Conservation (phyloP, 2,797 vertebrate species). For the Meriones psammophilus region DNA sequence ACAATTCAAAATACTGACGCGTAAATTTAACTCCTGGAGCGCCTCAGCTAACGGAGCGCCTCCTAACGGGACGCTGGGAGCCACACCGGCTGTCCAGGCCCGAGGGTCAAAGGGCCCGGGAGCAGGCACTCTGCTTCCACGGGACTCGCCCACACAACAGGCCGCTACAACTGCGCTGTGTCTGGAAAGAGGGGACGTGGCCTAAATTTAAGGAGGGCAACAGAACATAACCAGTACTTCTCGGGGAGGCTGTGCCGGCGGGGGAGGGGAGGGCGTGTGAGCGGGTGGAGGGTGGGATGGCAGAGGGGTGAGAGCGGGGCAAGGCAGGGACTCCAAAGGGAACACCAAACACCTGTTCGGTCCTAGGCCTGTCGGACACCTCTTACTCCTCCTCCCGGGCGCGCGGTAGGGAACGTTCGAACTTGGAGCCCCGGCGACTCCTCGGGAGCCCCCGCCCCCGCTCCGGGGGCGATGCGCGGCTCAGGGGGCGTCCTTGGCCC, state of each 20-base stretch:
- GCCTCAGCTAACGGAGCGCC: neutral
- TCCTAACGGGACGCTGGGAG: neutral
- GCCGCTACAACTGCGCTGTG: slow-evolving; percentile 1
- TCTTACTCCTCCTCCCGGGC: slow-evolving; percentile 66
- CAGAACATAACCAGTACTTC: neutral
- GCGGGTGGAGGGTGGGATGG: slow-evolving; percentile 24
- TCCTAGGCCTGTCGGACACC: slow-evolving; percentile 69
- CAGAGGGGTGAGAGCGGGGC: neutral
- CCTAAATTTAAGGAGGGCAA: neutral
- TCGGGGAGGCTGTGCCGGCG: slow-evolving; percentile 44
- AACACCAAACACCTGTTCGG: slow-evolving; percentile 73
- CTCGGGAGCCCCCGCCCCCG: neutral
- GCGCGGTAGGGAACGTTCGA: slow-evolving; percentile 19
- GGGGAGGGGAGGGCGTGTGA: neutral
- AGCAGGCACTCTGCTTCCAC: slow-evolving; percentile 8
- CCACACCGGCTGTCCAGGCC: neutral
- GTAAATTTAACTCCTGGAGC: slow-evolving; percentile 76
- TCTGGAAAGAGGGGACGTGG: neutral
- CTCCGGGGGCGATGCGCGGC: neutral
- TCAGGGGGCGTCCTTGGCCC: slow-evolving; percentile 75
- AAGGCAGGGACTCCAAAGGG: slow-evolving; percentile 68
- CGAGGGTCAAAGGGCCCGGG: no score
- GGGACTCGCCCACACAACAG: neutral
- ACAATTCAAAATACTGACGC: slow-evolving; percentile 85
- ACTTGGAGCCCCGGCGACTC: neutral